Percentiles rank a stretch among this genome's conserved stretches.
These are phyloP conservation scores for Pygoscelis antarcticus DNA, from an alignment of 2,113 vertebrate genomes.

Conservation along the genomic window DNA sequence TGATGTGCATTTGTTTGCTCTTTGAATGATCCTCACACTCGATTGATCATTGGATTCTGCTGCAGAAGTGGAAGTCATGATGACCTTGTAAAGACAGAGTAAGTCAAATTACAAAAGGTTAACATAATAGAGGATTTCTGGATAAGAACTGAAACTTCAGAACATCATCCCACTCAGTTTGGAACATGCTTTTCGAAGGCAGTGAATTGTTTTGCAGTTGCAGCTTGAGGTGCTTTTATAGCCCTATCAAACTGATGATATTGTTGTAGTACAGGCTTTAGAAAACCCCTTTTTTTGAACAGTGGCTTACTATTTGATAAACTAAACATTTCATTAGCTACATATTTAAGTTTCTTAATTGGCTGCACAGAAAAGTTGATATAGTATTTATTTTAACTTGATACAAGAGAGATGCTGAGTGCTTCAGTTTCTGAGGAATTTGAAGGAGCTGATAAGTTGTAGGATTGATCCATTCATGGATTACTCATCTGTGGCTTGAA, in stretches of 20 bases:
- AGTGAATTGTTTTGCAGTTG: background rate
- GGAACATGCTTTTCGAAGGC: background rate
- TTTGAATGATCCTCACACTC: background rate
- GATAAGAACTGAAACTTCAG: background rate
- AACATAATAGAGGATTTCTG: background rate
- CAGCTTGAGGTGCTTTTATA: background rate
- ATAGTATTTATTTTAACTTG: background rate
- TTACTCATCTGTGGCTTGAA: background rate
- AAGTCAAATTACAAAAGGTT: background rate
- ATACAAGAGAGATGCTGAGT: background rate
- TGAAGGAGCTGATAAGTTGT: background rate
- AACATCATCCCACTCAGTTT: background rate
- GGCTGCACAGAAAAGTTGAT: background rate
- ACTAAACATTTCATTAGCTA: background rate
- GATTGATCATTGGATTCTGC: background rate
- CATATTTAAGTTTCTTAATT: background rate
- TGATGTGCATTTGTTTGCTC: background rate
- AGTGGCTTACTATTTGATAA: background rate
- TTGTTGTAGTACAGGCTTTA: background rate
- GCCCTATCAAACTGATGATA: background rate
- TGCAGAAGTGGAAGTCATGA: background rate
- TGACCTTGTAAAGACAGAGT: constrained; percentile 6
- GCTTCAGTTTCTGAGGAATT: background rate
- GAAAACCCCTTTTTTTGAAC: background rate
- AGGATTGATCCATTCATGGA: background rate